Evolutionary conservation across 2,797 vertebrate species (phyloP), one percentile per base, ranked within the genome.

Genomic region (Hippocampus kuda): DNA sequence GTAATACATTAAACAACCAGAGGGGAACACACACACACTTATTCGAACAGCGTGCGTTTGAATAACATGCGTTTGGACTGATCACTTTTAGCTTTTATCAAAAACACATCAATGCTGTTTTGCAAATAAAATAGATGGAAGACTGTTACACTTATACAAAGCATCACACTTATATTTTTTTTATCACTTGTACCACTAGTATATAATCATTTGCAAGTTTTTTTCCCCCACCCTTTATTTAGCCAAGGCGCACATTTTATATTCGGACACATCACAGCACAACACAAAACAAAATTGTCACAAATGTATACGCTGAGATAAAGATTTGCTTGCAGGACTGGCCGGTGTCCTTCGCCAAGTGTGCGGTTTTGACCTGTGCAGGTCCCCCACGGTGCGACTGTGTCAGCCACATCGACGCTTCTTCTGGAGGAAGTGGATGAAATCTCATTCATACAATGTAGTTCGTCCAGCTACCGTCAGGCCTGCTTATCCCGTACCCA

Each of bases 401-500:
- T 70, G 71, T 77, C 87, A 81, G 46, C 88, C 85, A 24, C 73
- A 59, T 67, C 83, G 88, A 0, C 18, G n/a, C 60, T 91, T 89
- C 78, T 92, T 93, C 84, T 92, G 92, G 92, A 86, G 72, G 69
- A 92, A 88, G 65, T 81, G 85, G 87, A 85, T 73, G 57, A 76
- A 56, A 67, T 84, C 86, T 73, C 72, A 81, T 11, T 77, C 80
- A 41, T 76, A 85, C 61, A 86, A 73, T 53, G 81, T 91, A 42
- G 91, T 92, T 68, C 80, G 74, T 3, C 91, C 91, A 38, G 89
- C 89, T 20, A 51, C 75, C 24, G 91, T 93, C 42, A 79, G 69
- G 13, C 89, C 91, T 0, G 75, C 88, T 8, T 89, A 89, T 67
- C 53, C 79, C 34, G 88, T 92, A 16, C 91, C 91, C 22, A 85